Evolutionary conservation across 2,888 invertebrate genomes (phyloP).

Genomic region (Sarcophaga variegata): DNA sequence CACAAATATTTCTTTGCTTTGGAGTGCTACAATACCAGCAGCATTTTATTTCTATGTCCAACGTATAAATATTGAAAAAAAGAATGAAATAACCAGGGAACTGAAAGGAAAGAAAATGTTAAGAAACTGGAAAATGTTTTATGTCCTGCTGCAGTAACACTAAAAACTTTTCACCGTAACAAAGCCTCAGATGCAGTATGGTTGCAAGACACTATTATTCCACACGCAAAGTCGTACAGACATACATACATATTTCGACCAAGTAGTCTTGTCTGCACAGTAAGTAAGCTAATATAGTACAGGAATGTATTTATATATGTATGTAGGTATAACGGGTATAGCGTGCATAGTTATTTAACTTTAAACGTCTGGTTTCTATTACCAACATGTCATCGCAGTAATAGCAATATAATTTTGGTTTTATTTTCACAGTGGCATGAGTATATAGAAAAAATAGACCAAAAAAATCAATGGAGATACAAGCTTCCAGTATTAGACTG

Average conservation of each 20-base stretch:
- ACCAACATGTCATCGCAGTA: conserved; percentile 54
- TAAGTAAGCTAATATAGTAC: background rate
- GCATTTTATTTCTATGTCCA: too few species aligned
- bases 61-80: too few species aligned
- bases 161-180: conserved; percentile 2
- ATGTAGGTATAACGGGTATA: background rate
- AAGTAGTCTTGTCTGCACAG: too few species aligned
- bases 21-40: too few species aligned
- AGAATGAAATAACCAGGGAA: conserved; percentile 14
- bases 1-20: too few species aligned
- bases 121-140: conserved; percentile 41
- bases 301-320: conserved; percentile 1
- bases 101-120: background rate
- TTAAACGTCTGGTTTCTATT: conserved; percentile 55
- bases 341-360: conserved; percentile 36
- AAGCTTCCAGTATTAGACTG: too few species aligned
- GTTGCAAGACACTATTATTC: too few species aligned
- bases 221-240: too few species aligned
- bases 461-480: background rate
- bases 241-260: too few species aligned
- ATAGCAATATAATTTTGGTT: conserved; percentile 41
- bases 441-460: background rate
- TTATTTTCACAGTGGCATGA: conserved; percentile 9
- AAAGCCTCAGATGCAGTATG: too few species aligned
- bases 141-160: conserved; percentile 49